A percentile compares a stretch with the other conserved stretches of the same genome.
These are phyloP conservation scores for Hestina assimilis DNA, from an alignment of 1,140 invertebrate species.

Conservation along the genomic window DNA sequence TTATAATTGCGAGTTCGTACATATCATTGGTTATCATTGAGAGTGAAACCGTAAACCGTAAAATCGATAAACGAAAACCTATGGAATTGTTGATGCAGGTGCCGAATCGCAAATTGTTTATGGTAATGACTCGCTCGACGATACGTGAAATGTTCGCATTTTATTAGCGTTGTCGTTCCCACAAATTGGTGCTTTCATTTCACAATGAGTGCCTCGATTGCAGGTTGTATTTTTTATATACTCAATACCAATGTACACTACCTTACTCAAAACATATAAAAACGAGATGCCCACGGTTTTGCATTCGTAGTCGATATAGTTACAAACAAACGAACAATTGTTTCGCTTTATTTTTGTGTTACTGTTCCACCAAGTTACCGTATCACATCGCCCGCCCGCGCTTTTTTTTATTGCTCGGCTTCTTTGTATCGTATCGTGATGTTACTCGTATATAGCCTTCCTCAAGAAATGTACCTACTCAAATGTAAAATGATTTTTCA, in stretches of 20 bases:
- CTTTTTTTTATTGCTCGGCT: too few relatives aligned
- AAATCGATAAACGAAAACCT: constrained; percentile 34
- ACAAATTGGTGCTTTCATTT: constrained; percentile 25
- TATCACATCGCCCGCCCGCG: too few relatives aligned
- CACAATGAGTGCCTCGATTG: constrained; percentile 17
- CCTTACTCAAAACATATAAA: too few relatives aligned
- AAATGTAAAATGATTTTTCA: too few relatives aligned
- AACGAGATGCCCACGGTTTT: too few relatives aligned
- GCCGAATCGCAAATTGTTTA: constrained; percentile 56
- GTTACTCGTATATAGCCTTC: too few relatives aligned
- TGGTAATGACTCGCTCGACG: constrained; percentile 39
- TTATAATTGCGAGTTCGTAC: not conserved
- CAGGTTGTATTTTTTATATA: not conserved
- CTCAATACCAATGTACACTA: not conserved
- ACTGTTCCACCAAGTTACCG: too few relatives aligned
- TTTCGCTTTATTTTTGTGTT: too few relatives aligned
- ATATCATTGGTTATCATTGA: constrained; percentile 5
- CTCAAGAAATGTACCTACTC: too few relatives aligned
- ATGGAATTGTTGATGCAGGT: constrained; percentile 42
- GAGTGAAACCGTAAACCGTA: constrained; percentile 10
- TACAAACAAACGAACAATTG: too few relatives aligned
- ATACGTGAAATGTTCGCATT: constrained; percentile 46
- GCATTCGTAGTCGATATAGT: too few relatives aligned
- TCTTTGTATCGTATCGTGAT: too few relatives aligned
- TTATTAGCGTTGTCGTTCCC: constrained; percentile 27